Percentiles rank a stretch among this genome's conserved stretches.
Evolutionary conservation across 2,113 vertebrate species (phyloP).

Genomic region (Daphoenositta chrysoptera): DNA sequence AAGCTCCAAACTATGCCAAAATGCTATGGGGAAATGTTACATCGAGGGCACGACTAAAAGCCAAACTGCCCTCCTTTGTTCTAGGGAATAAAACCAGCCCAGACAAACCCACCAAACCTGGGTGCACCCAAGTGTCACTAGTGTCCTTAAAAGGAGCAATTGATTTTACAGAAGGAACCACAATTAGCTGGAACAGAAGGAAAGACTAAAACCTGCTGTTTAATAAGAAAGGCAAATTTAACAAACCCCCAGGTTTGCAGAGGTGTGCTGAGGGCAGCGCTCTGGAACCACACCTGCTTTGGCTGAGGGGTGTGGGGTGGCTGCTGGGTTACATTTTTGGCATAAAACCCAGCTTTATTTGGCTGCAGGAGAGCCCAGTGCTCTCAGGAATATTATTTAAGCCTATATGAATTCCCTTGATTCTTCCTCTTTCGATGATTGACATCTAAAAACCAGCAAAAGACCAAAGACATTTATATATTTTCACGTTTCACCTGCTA

Average conservation of each 20-base stretch:
- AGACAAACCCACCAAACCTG: neutral
- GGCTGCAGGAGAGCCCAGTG: neutral
- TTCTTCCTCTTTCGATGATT: neutral
- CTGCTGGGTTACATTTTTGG: neutral
- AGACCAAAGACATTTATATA: neutral
- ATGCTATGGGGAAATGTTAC: neutral
- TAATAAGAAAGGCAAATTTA: neutral
- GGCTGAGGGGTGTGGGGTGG: neutral
- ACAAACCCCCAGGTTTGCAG: neutral
- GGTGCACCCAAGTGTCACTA: neutral
- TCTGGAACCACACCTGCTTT: neutral
- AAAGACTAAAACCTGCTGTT: neutral
- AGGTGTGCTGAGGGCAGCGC: neutral
- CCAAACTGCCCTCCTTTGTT: neutral
- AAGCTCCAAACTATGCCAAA: neutral
- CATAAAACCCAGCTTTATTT: neutral
- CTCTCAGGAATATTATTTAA: neutral
- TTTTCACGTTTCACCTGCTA: neutral
- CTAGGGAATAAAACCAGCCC: neutral
- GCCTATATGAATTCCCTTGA: neutral
- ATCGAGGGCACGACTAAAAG: neutral
- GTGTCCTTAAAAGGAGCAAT: neutral
- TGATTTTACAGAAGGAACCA: neutral
- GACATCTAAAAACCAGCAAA: neutral
- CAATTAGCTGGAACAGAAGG: neutral